phyloP scores from a whole-genome alignment of 2,888 invertebrate species.

The Eubasilissa splendida region DNA sequence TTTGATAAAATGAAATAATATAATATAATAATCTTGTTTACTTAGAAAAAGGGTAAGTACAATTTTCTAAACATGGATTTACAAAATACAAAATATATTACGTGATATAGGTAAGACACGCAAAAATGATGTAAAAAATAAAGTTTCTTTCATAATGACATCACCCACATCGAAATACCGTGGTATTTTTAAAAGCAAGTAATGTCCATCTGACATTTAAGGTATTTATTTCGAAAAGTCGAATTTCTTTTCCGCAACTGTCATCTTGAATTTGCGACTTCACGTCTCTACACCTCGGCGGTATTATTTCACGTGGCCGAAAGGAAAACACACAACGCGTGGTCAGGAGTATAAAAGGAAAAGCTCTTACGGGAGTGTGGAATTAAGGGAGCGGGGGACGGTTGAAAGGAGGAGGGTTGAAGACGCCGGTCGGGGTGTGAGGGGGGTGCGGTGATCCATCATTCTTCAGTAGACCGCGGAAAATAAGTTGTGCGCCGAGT shows the following conservation, averaged over 20 bases:
- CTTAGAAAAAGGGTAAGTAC: too few species aligned
- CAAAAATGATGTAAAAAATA: too few species aligned
- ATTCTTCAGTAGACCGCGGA: conserved; percentile 63
- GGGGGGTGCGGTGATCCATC: conserved; percentile 68
- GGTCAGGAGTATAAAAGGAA: conserved; percentile 53
- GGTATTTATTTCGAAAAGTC: conserved; percentile 28
- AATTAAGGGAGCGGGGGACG: conserved; percentile 30
- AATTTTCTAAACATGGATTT: too few species aligned
- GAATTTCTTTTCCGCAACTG: conserved; percentile 40
- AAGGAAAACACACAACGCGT: conserved; percentile 54
- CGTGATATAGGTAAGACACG: too few species aligned
- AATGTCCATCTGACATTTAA: conserved; percentile 11
- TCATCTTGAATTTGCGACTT: conserved; percentile 42
- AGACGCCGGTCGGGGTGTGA: conserved; percentile 16
- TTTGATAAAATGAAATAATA: too few species aligned
- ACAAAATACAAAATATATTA: too few species aligned
- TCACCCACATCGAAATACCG: neutral
- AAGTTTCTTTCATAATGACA: too few species aligned
- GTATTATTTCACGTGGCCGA: conserved; percentile 56
- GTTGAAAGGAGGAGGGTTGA: conserved; percentile 18
- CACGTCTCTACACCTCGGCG: conserved; percentile 52
- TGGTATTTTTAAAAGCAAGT: neutral
- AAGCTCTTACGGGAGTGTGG: conserved; percentile 44
- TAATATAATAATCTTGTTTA: too few species aligned
- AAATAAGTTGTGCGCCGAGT: conserved; percentile 58